Evolutionary conservation across 2,888 invertebrate genomes (phyloP).

Genomic region (Yponomeuta sedellus): DNA sequence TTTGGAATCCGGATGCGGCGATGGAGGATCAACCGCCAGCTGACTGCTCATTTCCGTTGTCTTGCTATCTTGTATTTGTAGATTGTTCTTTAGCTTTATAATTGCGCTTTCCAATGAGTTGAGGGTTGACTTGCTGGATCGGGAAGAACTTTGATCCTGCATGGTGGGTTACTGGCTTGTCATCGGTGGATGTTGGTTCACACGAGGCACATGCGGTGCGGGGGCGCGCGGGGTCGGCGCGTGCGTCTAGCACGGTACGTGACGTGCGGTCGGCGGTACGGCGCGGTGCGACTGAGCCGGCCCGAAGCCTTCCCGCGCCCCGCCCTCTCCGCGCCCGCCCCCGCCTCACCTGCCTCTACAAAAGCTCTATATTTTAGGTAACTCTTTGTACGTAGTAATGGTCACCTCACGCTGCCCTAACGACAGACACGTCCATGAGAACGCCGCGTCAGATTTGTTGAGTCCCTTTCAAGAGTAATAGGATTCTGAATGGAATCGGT

Average conservation of each 20-base stretch:
- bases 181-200: slow-evolving; percentile 29
- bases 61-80: slow-evolving; percentile 70
- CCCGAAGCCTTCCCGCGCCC: slow-evolving; percentile 66
- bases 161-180: slow-evolving; percentile 39
- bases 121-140: slow-evolving; percentile 63
- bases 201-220: slow-evolving; percentile 24
- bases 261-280: slow-evolving; percentile 68
- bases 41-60: slow-evolving; percentile 58
- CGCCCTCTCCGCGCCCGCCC: slow-evolving; percentile 60
- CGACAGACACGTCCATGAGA: slow-evolving; percentile 76
- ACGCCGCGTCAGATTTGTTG: slow-evolving; percentile 72
- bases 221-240: slow-evolving; percentile 12
- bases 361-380: slow-evolving; percentile 77
- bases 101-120: slow-evolving; percentile 73
- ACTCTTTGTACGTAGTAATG: slow-evolving; percentile 75
- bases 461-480: slow-evolving; percentile 70
- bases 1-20: slow-evolving; percentile 52
- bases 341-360: slow-evolving; percentile 66
- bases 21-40: slow-evolving; percentile 51
- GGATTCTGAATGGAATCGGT: slow-evolving; percentile 71
- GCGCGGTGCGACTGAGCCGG: slow-evolving; percentile 72
- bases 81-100: slow-evolving; percentile 71
- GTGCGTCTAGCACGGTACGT: slow-evolving; percentile 31
- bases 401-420: slow-evolving; percentile 76
- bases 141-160: slow-evolving; percentile 71